Base-by-base conservation (phyloP, 2,888 invertebrate genomes). In the Tortrix viridana region DNA sequence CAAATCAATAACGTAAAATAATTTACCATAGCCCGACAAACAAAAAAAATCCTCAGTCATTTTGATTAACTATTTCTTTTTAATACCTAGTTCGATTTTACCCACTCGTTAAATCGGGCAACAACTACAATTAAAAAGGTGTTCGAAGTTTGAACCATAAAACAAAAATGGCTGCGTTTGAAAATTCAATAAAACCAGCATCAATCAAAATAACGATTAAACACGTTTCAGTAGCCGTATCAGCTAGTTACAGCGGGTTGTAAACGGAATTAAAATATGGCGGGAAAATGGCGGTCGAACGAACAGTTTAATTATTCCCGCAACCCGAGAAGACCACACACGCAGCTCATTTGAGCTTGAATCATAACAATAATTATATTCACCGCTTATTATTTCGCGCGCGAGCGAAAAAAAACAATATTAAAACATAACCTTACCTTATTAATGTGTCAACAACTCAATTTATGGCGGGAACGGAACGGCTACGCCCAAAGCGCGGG, bases 381-480 rank as follows among this genome's bases (percentile, higher is more conserved):
- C 80, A 79, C 79, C 81, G 81, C 82, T 85, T 89, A 90, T 90
- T 88, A 90, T 91, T 90, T 90, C 86, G 90, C 89, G 87, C 84
- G 84, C 71, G 71, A 71, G 80, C 80, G 71, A 77, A 89, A 77
- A 88, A 87, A 86, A 83, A 79, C 77, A 84, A 80, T 86, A 89
- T 89, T 88, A 90, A 86, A 89, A 89, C 89, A 88, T 89, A 89
- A 89, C 88, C 86, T 89, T 80, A 78, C 75, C 88, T 89, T 92
- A 91, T 89, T 88, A 89, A 88, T 85, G 90, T 92, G 92, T 91
- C 92, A 92, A 92, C 92, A 92, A 88, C 92, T 92, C 92, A 92
- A 92, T 92, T 92, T 92, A 92, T 92, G 87, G 92, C 89, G 89
- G 85, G 85, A 89, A 89, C 75, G 67, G 75, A 78, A 73, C 67